Evolutionary conservation across 1,140 invertebrate genomes (phyloP), one percentile per base, ranked within the genome.

Genomic region (Zaprionus lachaisei): DNA sequence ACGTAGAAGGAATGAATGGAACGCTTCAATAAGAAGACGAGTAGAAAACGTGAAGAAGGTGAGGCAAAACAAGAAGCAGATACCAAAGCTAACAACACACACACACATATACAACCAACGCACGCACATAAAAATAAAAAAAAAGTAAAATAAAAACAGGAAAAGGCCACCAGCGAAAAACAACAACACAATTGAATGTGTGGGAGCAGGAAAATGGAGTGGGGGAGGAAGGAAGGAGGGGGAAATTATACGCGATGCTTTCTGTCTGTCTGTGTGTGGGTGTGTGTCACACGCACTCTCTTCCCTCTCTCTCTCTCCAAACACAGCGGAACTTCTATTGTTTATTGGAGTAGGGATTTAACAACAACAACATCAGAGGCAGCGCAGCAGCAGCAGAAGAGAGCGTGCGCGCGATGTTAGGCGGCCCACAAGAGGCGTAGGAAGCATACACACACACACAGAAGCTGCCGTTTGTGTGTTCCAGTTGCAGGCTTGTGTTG

Each of bases 261-360:
- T 75, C 70, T 63, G 31, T 63, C 26, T 55, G 41, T 66, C 4
- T n/a, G 15, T 34, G 15, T 73, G 69, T 69, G 70, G 41, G 77
- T 64, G 72, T 73, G 28, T 77, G 80, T 79, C 54, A 67, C 66
- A 64, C 61, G 47, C 47, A 51, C 11, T 24, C 20, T 41, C 28
- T 31, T 7, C 7, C 28, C 28, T 31, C 38, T 41, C 38, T 41
- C 38, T 51, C 51, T 84, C 62, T 67, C 68, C 70, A 74, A 38
- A 61, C 56, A 73, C 72, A 77, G 47, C 68, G 80, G 72, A 87
- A 83, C 80, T 83, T 80, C 84, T 80, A 83, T 89, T 89, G 83
- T 89, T 87, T 78, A 69, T 78, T 76, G 61, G 67, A 83, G 63
- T 71, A 60, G 77, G 67, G 77, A 63, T 61, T 56, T 34, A 34